Evolutionary conservation across 2,113 vertebrate species (phyloP), one percentile per base, ranked within the genome.

Genomic region (Myanophis thanlyinensis): DNA sequence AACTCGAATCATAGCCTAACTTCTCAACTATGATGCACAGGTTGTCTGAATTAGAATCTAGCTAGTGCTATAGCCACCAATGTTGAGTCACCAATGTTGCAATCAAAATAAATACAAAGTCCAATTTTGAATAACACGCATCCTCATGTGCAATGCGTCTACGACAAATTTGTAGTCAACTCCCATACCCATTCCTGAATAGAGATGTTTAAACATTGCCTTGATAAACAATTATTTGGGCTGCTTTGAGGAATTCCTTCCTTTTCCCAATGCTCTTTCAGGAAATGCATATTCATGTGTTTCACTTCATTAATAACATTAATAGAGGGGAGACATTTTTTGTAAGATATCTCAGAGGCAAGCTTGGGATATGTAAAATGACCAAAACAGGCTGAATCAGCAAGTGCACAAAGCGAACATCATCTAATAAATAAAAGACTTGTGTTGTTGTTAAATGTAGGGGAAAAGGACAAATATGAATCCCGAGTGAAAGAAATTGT

Each of bases 401-500:
- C 94, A 53, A 87, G 35, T 87, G 13, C 23, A 51, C 90, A 94
- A 67, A 4, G 46, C 13, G 9, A 85, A 51, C 22, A 8, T 46
- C 23, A 40, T 49, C 88, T 51, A 93, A 93, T 91, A 92, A 59
- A 90, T 52, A 89, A 93, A 90, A 93, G 10, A 49, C 35, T 86
- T 91, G 52, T 0, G 18, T 80, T 91, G 25, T 85, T 91, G 92
- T 95, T 95, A 93, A 93, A 90, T 84, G 89, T 92, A 92, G 49
- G 73, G 15, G 73, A 0, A 91, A 89, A 59, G 94, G 93, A 94
- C 93, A 91, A 93, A 94, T 93, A 96, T 87, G 94, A 96, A 95
- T 95, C 88, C 93, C 94, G 92, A 88, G 90, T 85, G 90, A 94
- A 93, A 95, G 88, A 95, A 95, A 96, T 59, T 87, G 92, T 94